Base-by-base conservation (phyloP, 1,140 invertebrate genomes). In the Drosophila littoralis region DNA sequence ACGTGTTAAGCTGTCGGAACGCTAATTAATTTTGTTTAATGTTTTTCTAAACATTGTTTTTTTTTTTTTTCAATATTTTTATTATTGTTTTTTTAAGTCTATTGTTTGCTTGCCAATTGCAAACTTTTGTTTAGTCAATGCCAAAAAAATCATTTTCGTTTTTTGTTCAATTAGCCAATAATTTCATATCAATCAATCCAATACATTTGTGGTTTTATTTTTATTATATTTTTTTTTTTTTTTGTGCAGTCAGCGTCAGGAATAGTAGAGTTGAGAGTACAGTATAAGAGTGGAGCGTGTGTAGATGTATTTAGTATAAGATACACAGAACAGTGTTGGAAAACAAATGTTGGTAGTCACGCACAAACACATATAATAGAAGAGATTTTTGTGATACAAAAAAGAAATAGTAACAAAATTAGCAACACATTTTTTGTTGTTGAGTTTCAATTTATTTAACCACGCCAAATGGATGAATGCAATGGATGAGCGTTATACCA, bases 111-210 rank as follows among this genome's bases (percentile, higher is more conserved):
- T 57, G 71, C 45, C 55, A 74, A 55, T 69, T 50, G 66, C 35
- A 71, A 72, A 22, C 68, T 76, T 76, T 71, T 22, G 0, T 22
- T 79, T 74, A 65, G 74, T 60, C 60, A 78, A 67, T 75, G 77
- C 79, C 84, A 88, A 88, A 70, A 75, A 88, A 78, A 80, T 77
- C 77, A 81, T 89, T 32, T 75, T 61, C 51, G 42, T 51, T 58
- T 75, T 58, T 58, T 60, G 77, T 71, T 88, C 73, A 80, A 82
- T 82, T 76, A 67, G 77, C 50, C 80, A 84, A 70, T 58, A 61
- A 54, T 67, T 55, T 46, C 55, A 73, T 42, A 67, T 77, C 59
- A 74, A 79, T 77, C 57, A 79, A 73, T 79, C 75, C 83, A 74
- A 59, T 64, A 40, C 40, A 58, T 40, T 46, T 59, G 66, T 54